These are phyloP conservation scores for Lampropteryx suffumata DNA, from an alignment of 2,888 invertebrate species.

Conservation along the genomic window DNA sequence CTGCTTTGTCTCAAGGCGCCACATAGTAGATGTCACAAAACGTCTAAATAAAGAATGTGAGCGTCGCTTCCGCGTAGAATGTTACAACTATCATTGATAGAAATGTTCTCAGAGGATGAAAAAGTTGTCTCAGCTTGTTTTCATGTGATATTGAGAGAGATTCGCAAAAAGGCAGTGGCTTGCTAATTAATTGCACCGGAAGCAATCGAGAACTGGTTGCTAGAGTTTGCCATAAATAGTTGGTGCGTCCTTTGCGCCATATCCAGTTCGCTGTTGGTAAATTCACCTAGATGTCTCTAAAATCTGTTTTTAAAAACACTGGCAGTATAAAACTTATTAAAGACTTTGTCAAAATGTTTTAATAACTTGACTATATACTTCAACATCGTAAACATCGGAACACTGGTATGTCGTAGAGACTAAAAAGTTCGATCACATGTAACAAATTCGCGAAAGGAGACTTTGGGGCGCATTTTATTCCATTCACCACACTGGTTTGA, in stretches of 20 bases:
- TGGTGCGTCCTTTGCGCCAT: conserved; percentile 12
- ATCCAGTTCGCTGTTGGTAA: conserved; percentile 6
- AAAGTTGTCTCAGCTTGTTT: conserved; percentile 12
- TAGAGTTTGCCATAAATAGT: conserved; percentile 31
- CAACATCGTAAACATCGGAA: no score
- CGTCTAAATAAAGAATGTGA: conserved; percentile 30
- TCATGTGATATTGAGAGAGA: conserved; percentile 1
- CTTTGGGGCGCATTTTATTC: no score
- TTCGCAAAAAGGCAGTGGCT: conserved; percentile 33
- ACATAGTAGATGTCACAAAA: conserved; percentile 25
- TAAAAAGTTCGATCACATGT: no score
- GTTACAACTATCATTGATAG: conserved; percentile 14
- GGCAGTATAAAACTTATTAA: no score
- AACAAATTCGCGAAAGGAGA: no score
- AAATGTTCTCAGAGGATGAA: conserved; percentile 29
- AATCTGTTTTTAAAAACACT: no score
- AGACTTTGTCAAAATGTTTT: no score
- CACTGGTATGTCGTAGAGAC: no score
- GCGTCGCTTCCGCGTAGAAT: conserved; percentile 24
- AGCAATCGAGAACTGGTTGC: conserved; percentile 35
- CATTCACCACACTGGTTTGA: no score
- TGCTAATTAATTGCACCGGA: conserved; percentile 43
- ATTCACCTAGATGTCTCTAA: background rate
- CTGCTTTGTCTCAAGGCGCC: conserved; percentile 13
- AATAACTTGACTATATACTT: no score